Evolutionary conservation across 2,113 vertebrate genomes (phyloP).

Genomic region (Peucedramus taeniatus): DNA sequence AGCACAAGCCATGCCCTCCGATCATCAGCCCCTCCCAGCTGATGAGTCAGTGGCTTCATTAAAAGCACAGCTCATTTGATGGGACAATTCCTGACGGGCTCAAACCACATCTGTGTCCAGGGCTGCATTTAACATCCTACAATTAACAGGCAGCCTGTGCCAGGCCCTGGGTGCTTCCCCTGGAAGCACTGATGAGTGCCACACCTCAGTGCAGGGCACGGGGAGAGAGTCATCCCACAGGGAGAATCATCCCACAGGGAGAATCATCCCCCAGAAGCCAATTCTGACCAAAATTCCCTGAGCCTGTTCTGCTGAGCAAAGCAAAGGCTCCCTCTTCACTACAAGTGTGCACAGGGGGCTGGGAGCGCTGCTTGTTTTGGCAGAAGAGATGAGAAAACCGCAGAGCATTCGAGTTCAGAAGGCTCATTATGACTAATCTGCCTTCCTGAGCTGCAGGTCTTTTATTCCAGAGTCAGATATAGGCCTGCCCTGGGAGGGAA

Average conservation of each 20-base stretch:
- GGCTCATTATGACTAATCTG: background rate
- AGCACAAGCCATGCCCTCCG: background rate
- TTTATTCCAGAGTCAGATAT: background rate
- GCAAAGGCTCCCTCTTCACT: background rate
- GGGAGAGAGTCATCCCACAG: background rate
- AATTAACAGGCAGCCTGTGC: background rate
- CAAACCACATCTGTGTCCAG: background rate
- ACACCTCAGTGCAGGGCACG: background rate
- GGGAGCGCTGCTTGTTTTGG: background rate
- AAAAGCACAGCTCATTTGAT: background rate
- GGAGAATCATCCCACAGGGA: background rate
- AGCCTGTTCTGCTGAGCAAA: background rate
- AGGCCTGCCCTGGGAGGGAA: background rate
- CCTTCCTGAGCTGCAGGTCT: background rate
- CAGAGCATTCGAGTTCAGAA: background rate
- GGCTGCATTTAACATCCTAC: fast-evolving
- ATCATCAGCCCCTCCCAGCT: background rate
- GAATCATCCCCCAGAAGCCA: background rate
- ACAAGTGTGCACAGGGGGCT: background rate
- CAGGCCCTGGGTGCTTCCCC: background rate
- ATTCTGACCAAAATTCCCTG: background rate
- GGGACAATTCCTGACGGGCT: fast-evolving
- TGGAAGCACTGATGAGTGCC: background rate
- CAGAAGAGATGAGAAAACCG: background rate
- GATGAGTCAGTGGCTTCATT: background rate